Base-by-base conservation (phyloP, 2,888 invertebrate genomes). In the Bombyx huttoni region DNA sequence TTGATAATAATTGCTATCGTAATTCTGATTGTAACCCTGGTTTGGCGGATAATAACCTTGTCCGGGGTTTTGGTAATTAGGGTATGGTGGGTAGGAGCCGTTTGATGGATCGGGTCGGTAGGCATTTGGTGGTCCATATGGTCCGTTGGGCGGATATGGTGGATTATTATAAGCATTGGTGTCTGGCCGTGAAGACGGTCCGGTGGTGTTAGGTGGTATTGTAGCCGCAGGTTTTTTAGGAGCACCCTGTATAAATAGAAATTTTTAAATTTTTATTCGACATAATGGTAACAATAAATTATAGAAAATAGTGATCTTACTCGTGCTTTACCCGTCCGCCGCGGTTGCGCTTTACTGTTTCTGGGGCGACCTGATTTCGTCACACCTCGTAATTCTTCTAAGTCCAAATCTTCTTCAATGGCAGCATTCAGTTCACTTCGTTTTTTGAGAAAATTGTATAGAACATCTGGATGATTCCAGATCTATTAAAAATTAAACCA, bases 381-480 rank as follows among this genome's bases (percentile, higher is more conserved):
- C 0, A 83, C 86, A 12, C 89, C 91, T 5, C 91, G 92, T 12
- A 93, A 91, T 75, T 96, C 95, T 62, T 95, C 96, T 52, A 96
- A 81, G 75, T 96, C 96, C 61, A 96, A 89, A 79, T 96, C 96
- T 65, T 91, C 89, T 64, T 92, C 92, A 40, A 90, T 79, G 5
- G 92, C 92, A 33, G 93, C 93, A 60, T 93, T 94, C 33, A 93
- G 94, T 66, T 94, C 93, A 56, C 92, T 92, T 49, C 94, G 91
- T 73, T 96, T 96, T 69, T 93, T 94, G 53, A 97, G 78, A 71
- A 96, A 96, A 72, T 96, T 94, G 74, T 96, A 97, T 34, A 97
- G 77, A 13, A 97, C 96, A 75, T 97, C 97, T 0, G 97, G 97
- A 81, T 97, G 97, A 75, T 97, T 97, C 97, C 97, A 97, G 63